A percentile compares a stretch with the other conserved stretches of the same genome.
Conservation (phyloP, 2,113 vertebrate species). For the Herpailurus yagouaroundi region DNA sequence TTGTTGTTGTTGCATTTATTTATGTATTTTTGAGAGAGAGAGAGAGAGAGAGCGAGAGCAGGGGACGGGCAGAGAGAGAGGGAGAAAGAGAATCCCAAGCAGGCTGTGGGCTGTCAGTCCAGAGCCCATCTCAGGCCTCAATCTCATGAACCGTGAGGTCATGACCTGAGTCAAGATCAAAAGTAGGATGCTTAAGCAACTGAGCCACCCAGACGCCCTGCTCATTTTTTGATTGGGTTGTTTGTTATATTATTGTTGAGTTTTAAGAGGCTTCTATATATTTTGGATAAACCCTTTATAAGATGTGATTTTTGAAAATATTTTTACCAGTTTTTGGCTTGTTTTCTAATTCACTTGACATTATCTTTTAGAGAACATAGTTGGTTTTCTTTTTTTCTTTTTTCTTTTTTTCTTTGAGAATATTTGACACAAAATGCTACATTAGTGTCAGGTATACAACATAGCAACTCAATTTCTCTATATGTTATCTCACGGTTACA, state of each 20-base stretch:
- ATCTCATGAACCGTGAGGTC: neutral
- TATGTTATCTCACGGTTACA: neutral
- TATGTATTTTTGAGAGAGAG: neutral
- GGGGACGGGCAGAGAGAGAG: neutral
- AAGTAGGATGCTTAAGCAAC: neutral
- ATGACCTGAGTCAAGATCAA: neutral
- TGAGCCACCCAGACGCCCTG: neutral
- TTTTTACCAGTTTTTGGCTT: neutral
- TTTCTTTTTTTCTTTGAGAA: neutral
- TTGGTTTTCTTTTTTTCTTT: neutral
- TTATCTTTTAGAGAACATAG: neutral
- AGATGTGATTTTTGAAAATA: neutral
- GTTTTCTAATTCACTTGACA: neutral
- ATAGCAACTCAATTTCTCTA: neutral
- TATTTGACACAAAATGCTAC: neutral
- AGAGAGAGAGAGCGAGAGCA: fast-evolving
- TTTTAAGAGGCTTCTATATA: neutral
- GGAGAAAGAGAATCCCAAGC: neutral
- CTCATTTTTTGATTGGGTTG: neutral
- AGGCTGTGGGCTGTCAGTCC: neutral
- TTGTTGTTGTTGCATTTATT: neutral
- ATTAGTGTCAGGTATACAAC: neutral
- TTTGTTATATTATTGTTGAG: neutral
- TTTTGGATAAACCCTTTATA: neutral
- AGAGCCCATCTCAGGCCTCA: fast-evolving